Evolutionary conservation across 1,140 invertebrate genomes (phyloP), one percentile per base, ranked within the genome.

Genomic region (Lethrus apterus): DNA sequence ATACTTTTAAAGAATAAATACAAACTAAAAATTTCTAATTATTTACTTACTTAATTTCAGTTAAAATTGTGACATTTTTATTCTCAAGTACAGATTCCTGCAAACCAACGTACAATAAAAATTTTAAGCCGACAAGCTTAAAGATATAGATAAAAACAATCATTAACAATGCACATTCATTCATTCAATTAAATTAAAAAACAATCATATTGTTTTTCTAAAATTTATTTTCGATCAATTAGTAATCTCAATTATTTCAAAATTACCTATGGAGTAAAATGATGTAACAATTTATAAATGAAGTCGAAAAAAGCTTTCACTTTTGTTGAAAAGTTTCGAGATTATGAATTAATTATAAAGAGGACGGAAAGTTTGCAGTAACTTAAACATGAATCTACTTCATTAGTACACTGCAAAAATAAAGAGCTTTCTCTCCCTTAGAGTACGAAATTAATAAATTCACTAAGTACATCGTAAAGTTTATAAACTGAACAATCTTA

Each of bases 401-500:
- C 35, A 38, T 38, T 38, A 38, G 35, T 21, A 38, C 35, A 38
- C n/a, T 38, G 35, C 24, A 38, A 38, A 38, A 38, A 38, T 38
- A 38, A 38, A 38, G 35, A 38, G 35, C 35, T 38, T 50, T 50
- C 33, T 36, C 33, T 36, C 38, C 21, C 34, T 43, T 50, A 50
- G 35, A 50, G 48, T 42, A 29, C 34, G 32, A 50, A 50, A 50
- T 50, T 50, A 40, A 50, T 50, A 50, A 50, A 50, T 41, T 50
- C 33, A 23, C 48, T 50, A 50, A 50, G 48, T 44, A 50, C 48
- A 31, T 44, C 48, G 34, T 43, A 43, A 50, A 50, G 21, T 50
- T 50, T 50, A 41, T 50, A 50, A 50, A 42, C 41, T 36, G 21
- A 44, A 50, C 48, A 50, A 50, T 50, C 48, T 50, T 44, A 26